A percentile compares a stretch with the other conserved stretches of the same genome.
Conservation (phyloP, 2,888 invertebrate species). For the Eupithecia abbreviata region DNA sequence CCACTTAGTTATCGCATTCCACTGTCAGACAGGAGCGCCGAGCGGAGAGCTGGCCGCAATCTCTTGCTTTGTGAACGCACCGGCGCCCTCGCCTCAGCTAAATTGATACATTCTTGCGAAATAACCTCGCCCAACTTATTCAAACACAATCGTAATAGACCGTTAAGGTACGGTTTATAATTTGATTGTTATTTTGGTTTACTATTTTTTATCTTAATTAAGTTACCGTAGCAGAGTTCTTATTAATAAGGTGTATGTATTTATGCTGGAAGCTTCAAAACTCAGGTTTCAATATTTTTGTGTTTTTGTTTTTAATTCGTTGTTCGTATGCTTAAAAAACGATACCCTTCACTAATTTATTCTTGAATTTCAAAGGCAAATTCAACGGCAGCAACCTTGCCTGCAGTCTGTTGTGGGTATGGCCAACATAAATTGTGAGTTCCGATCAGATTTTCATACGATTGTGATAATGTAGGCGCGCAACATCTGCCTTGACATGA, state of each 20-base stretch:
- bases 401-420: slow-evolving; percentile 28
- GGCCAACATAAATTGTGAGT: slow-evolving; percentile 36
- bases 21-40: slow-evolving; percentile 75
- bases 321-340: slow-evolving; percentile 18
- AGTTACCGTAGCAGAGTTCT: slow-evolving; percentile 8
- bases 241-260: background rate
- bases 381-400: slow-evolving; percentile 31
- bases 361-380: slow-evolving; percentile 31
- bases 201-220: background rate
- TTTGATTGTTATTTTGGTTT: slow-evolving; percentile 19
- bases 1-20: slow-evolving; percentile 79
- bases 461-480: slow-evolving; percentile 37
- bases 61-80: slow-evolving; percentile 70
- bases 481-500: slow-evolving; percentile 42
- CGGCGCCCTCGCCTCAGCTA: slow-evolving; percentile 77
- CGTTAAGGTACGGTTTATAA: slow-evolving; percentile 53
- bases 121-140: slow-evolving; percentile 79
- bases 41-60: slow-evolving; percentile 63
- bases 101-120: slow-evolving; percentile 81
- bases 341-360: slow-evolving; percentile 25
- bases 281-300: background rate
- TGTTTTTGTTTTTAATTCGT: background rate
- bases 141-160: slow-evolving; percentile 69
- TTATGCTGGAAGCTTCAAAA: background rate
- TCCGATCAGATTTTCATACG: slow-evolving; percentile 37